phyloP scores from a whole-genome alignment of 2,797 vertebrate species.

The Tokudaia tokunoshimensis region DNA sequence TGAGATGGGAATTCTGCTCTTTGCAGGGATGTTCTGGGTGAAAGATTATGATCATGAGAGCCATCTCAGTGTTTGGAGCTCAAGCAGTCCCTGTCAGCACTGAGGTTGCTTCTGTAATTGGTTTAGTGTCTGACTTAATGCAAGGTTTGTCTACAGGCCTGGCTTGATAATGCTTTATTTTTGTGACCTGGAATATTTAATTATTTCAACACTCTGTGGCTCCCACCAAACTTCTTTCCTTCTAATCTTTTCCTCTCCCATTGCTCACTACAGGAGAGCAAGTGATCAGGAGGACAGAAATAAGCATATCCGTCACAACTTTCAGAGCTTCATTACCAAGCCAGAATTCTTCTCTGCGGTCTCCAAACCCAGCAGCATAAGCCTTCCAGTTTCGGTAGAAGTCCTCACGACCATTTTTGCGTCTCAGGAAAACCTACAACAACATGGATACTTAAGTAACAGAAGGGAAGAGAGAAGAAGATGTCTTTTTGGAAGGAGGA shows the following conservation, averaged over 20 bases:
- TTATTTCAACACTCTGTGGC: neutral
- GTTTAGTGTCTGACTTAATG: neutral
- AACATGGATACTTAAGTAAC: too few species aligned
- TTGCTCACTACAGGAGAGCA: neutral
- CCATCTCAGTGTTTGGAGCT: neutral
- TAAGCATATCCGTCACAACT: neutral
- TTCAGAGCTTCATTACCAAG: constrained; percentile 88
- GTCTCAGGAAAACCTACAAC: constrained; percentile 94
- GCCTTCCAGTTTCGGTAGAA: constrained; percentile 98
- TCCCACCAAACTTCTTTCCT: neutral
- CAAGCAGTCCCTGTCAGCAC: neutral
- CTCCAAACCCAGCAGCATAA: constrained; percentile 95
- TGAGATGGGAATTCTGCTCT: neutral
- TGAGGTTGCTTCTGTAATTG: neutral
- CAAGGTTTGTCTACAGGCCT: neutral
- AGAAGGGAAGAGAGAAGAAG: neutral
- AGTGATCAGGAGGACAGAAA: neutral
- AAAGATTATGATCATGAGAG: neutral
- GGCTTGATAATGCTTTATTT: neutral
- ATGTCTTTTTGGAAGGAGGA: neutral
- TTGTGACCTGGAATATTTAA: neutral
- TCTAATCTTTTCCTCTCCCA: neutral
- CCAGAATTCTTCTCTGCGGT: constrained; percentile 97
- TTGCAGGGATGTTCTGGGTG: neutral
- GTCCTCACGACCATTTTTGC: constrained; percentile 94